Evolutionary conservation across 2,797 vertebrate genomes (phyloP), one percentile per base, ranked within the genome.

Genomic region (Labroides dimidiatus): DNA sequence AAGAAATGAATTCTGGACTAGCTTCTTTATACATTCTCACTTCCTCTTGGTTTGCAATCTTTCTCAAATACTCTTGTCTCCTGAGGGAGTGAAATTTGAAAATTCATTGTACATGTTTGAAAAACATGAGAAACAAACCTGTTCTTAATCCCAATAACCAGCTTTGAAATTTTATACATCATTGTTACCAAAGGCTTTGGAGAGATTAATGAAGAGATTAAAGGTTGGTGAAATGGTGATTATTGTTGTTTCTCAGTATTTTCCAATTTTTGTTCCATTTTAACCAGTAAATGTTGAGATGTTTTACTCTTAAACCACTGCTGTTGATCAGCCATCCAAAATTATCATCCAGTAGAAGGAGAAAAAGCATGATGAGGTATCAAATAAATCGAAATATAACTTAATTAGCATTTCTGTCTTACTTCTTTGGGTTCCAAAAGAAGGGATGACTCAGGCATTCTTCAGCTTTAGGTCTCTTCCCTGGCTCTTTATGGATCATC

Each of bases 381-480:
- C 6, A 27, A 27, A 27, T 3, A 27, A 9, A 36, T 2, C 2
- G 11, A 3, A 3, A 4, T 42, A 45, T 20, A 24, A 47, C 11
- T 6, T 3, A 4, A 36, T 9, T 9, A 20, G 45, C 7, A 37
- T 14, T 47, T 9, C 23, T 24, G n/a, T n/a, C 43, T 7, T 61
- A 91, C 92, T 20, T 80, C 0, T 14, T 1, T 24, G 6, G 4
- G 8, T 2, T 9, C 91, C 91, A 93, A 66, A 93, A 92, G 58
- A 86, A 87, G 23, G 92, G 84, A 72, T 93, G 93, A 19, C 3
- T 36, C 39, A 94, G 54, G 10, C 84, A 84, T 42, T 91, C 54
- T 7, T 84, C 43, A 64, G 91, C 86, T 21, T 7, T 75, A 5
- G 88, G 87, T 84, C 92, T 91, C 0, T 77, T 10, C 2, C 39